phyloP scores from a whole-genome alignment of 2,888 invertebrate genomes.

The Campaea margaritaria region DNA sequence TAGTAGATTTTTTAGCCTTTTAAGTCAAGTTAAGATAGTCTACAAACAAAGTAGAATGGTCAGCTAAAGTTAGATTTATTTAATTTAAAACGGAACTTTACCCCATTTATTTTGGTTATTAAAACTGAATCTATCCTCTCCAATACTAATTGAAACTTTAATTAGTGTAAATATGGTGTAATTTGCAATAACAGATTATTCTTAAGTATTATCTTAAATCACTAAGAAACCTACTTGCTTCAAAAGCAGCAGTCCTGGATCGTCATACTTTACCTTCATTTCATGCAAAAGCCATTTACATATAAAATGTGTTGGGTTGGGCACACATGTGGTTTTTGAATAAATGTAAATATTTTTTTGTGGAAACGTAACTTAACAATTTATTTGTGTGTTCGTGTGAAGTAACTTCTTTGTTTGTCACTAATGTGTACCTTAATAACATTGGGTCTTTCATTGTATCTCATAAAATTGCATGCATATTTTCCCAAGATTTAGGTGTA shows the following conservation, averaged over 20 bases:
- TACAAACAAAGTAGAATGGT: too few relatives aligned
- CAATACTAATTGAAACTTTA: too few relatives aligned
- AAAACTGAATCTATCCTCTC: too few relatives aligned
- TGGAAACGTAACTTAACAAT: slow-evolving; percentile 39
- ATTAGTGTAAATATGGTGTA: too few relatives aligned
- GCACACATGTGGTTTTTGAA: slow-evolving; percentile 11
- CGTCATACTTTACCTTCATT: slow-evolving; percentile 33
- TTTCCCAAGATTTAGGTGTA: not conserved
- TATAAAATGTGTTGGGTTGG: slow-evolving; percentile 16
- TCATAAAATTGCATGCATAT: slow-evolving; percentile 52
- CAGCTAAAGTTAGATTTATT: too few relatives aligned
- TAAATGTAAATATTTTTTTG: slow-evolving; percentile 43
- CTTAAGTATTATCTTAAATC: not conserved
- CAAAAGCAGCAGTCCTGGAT: slow-evolving; percentile 7
- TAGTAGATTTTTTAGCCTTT: slow-evolving; percentile 13
- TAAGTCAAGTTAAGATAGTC: slow-evolving; percentile 13
- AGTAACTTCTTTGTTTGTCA: slow-evolving; percentile 51
- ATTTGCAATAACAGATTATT: too few relatives aligned
- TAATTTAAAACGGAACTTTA: too few relatives aligned
- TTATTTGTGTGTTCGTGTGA: slow-evolving; percentile 49
- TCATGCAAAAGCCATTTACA: slow-evolving; percentile 29
- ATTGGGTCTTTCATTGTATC: slow-evolving; percentile 46
- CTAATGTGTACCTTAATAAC: slow-evolving; percentile 48
- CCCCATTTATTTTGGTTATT: too few relatives aligned
- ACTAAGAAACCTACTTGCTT: slow-evolving; percentile 4